phyloP scores from a whole-genome alignment of 2,797 vertebrate species.

The Characodon lateralis region DNA sequence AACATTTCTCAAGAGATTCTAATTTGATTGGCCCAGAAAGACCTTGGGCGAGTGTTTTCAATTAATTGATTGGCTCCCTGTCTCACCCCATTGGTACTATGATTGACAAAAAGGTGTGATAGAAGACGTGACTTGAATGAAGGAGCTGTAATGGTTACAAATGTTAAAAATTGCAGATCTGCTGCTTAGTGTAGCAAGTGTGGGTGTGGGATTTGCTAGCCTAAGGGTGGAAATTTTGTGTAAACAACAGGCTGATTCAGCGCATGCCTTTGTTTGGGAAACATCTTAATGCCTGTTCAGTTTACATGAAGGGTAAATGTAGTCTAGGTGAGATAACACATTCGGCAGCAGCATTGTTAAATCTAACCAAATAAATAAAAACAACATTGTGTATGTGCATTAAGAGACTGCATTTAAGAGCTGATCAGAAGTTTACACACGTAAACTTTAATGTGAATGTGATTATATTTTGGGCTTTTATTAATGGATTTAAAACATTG shows the following conservation, averaged over 20 bases:
- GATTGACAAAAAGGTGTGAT: conserved; percentile 57
- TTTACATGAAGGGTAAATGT: conserved; percentile 14
- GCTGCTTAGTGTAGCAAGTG: conserved; percentile 30
- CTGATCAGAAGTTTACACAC: neutral
- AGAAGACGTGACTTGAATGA: conserved; percentile 57
- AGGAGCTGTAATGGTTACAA: conserved; percentile 37
- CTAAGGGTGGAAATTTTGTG: conserved; percentile 26
- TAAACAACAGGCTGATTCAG: conserved; percentile 4
- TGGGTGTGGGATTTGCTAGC: conserved; percentile 25
- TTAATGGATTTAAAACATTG: neutral
- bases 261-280: neutral
- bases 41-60: conserved; percentile 69
- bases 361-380: conserved; percentile 1
- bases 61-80: conserved; percentile 74
- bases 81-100: conserved; percentile 50
- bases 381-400: neutral
- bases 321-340: neutral
- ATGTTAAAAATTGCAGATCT: conserved; percentile 38
- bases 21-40: conserved; percentile 73
- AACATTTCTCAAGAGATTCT: conserved; percentile 71
- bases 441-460: neutral
- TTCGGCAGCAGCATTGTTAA: neutral
- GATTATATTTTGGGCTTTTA: neutral
- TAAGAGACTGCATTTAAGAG: neutral
- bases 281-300: conserved; percentile 12